phyloP scores from a whole-genome alignment of 2,113 vertebrate genomes.

The Andinoacara biseriatus region DNA sequence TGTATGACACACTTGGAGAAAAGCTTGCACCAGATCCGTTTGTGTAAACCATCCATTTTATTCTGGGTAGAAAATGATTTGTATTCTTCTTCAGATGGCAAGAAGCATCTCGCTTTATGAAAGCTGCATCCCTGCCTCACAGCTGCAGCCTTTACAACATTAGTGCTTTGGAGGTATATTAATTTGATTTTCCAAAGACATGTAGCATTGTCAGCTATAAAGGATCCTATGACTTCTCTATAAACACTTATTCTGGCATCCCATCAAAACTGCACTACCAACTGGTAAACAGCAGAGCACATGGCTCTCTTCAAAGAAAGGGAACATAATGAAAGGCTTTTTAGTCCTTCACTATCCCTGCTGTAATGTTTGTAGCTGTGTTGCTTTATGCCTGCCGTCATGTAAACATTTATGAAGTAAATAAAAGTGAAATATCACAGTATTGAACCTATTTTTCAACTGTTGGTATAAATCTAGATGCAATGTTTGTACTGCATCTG shows the following conservation, averaged over 20 bases:
- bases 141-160: background rate
- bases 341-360: constrained; percentile 10
- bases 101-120: background rate
- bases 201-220: background rate
- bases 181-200: background rate
- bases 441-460: constrained; percentile 15
- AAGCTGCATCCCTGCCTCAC: background rate
- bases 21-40: background rate
- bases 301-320: constrained; percentile 32
- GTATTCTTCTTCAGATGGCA: background rate
- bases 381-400: constrained; percentile 18
- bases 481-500: background rate
- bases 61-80: background rate
- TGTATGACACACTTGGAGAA: background rate
- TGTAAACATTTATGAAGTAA: constrained; percentile 35
- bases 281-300: constrained; percentile 49
- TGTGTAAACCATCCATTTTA: constrained; percentile 1
- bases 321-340: constrained; percentile 27
- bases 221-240: constrained; percentile 4
- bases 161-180: background rate
- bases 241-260: constrained; percentile 39
- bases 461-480: background rate
- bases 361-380: background rate
- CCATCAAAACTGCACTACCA: constrained; percentile 52
- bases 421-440: constrained; percentile 17